phyloP scores from a whole-genome alignment of 2,113 vertebrate species.

The Mormyrus lacerda region DNA sequence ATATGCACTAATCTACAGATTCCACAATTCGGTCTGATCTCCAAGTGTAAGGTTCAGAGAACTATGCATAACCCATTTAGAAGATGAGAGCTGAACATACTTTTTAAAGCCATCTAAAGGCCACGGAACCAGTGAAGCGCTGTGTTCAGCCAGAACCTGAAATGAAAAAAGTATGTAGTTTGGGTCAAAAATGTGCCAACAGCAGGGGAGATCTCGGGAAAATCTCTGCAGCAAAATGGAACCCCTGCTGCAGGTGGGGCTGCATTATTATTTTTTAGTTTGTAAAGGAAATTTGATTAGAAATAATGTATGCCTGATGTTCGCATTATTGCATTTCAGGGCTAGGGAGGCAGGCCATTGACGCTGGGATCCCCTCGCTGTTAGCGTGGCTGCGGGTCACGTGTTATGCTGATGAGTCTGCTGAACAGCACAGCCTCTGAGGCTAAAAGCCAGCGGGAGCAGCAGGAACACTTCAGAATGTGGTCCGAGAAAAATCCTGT shows the following conservation, averaged over 20 bases:
- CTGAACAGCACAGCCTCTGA: neutral
- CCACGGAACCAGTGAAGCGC: neutral
- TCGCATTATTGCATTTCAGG: neutral
- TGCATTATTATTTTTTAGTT: conserved; percentile 2
- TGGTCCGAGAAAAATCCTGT: neutral
- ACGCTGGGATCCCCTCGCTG: conserved; percentile 19
- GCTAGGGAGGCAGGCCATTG: neutral
- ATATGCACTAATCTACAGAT: neutral
- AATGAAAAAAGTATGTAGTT: neutral
- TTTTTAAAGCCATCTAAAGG: neutral
- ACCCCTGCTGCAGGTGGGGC: neutral
- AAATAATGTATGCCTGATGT: conserved; percentile 16
- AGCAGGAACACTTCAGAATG: neutral
- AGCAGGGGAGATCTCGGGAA: neutral
- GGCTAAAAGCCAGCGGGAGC: neutral
- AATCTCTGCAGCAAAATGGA: neutral
- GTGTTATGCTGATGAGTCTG: neutral
- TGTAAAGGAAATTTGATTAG: conserved; percentile 17
- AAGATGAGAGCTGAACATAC: neutral
- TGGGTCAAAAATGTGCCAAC: neutral
- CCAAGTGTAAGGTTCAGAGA: neutral
- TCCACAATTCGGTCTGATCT: neutral
- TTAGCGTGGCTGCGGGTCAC: conserved; percentile 25
- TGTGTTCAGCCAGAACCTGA: neutral
- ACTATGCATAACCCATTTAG: neutral